Evolutionary conservation across 2,888 invertebrate genomes (phyloP), one percentile per base, ranked within the genome.

Genomic region (Hypena proboscidalis): DNA sequence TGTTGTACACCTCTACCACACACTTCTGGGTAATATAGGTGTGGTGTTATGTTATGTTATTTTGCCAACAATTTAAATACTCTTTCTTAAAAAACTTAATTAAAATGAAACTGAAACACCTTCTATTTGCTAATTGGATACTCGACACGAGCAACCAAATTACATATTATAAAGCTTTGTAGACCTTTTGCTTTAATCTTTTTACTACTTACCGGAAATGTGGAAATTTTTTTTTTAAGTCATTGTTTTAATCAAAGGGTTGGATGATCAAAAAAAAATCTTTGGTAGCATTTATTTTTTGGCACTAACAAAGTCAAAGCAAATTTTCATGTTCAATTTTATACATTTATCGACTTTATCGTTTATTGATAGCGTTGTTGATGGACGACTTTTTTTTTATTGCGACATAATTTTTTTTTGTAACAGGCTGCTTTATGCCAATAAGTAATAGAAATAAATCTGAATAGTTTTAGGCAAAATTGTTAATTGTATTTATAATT

Each of bases 231-330:
- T 59, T 14, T 22, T 68, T 44, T 73, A 65, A 54, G 20, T 78
- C 25, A 54, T 71, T 46, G 51, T 42, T 9, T 61, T 62, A 29
- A 42, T 67, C 1, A 58, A 75, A 58, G 39, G 47, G 2, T 57
- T 82, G 5, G 84, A 85, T 42, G 70, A 83, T 44, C 65, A 74
- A 11, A 53, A 72, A 17, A 52, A 81, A 53, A 4, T 80, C 74
- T 34, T 62, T 85, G 34, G 79, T 69, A 55, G 76, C 67, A 6
- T 71, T 86, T 70, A 74, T 53, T 58, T 74, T 4, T 78, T 78
- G 85, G 10, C 58, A 83, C 31, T 78, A 75, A 78, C 70, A 73
- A 57, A 63, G 57, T 13, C 70, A 67, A 5, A 51, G 53, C 37
- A 74, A 58, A 56, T 55, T 67, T 13, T 68, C 67, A 27, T 48